Base-by-base conservation (phyloP, 2,888 invertebrate species). In the Pseudococcus longispinus region DNA sequence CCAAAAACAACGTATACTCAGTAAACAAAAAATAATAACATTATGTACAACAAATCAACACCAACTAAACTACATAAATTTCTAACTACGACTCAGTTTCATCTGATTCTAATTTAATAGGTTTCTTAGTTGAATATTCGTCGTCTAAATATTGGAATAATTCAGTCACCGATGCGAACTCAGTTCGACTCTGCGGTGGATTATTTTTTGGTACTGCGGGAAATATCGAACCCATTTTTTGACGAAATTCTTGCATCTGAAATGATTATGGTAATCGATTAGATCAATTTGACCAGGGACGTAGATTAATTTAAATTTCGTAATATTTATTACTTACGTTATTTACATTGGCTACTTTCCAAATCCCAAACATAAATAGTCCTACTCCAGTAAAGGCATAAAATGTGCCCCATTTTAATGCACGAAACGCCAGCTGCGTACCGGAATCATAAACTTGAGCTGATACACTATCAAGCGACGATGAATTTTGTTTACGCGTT, bases 321-420 rank as follows among this genome's bases (percentile, higher is more conserved):
- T 32, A 88, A 74, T 2, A 51, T 51, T 51, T 23, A 11, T 88
- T 88, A 91, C 93, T 93, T 92, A 96, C 96, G 92, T 95, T 93
- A 89, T 93, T 93, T 32, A 96, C 97, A 87, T 97, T 97, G 65
- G 97, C 94, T 18, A 97, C 90, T 91, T 97, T 97, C 96, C 97
- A 98, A 88, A 97, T 93, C 15, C 94, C 93, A 91, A 94, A 96
- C 90, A 95, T 96, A 85, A 98, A 91, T 84, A 95, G 91, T 11
- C 96, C 93, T 87, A 97, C 96, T 0, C 97, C 97, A 51, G 95
- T 92, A n/a, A 97, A 91, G 0, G 98, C 96, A 91, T 96, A 97
- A 0, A 97, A 89, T 0, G 96, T 95, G 2, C 97, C 98, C 95
- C 96, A 95, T 9, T 95, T 95, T 0, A 98, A 92, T 0, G 98